Percentiles rank a stretch among this genome's conserved stretches.
Conservation (phyloP, 2,888 invertebrate genomes). For the Lottia gigantea region DNA sequence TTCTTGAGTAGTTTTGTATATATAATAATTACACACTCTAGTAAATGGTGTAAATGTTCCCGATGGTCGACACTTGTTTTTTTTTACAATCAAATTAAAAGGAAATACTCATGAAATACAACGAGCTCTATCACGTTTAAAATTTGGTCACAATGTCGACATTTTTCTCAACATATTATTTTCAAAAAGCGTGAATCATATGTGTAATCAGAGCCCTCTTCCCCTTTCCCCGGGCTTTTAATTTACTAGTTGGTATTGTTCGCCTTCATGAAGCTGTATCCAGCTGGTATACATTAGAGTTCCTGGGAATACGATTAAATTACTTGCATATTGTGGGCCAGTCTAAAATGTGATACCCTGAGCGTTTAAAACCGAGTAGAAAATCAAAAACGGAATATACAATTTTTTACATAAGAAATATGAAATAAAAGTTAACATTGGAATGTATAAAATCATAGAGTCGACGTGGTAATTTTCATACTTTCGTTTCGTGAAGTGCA, state of each 20-base stretch:
- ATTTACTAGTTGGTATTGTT: constrained; percentile 22
- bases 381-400: neutral
- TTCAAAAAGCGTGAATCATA: constrained; percentile 15
- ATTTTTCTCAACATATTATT: constrained; percentile 17
- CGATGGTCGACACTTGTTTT: constrained; percentile 7
- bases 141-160: constrained; percentile 10
- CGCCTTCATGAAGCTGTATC: constrained; percentile 9
- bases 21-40: constrained; percentile 23
- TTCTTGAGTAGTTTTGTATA: constrained; percentile 23
- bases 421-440: neutral
- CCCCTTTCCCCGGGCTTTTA: constrained; percentile 22
- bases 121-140: neutral
- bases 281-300: constrained; percentile 22
- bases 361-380: constrained; percentile 1
- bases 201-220: constrained; percentile 19
- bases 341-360: constrained; percentile 1
- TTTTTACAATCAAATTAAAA: neutral
- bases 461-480: neutral
- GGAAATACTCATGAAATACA: neutral
- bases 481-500: neutral
- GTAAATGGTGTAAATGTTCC: constrained; percentile 18
- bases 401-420: neutral
- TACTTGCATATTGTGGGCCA: constrained; percentile 22
- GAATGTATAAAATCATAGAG: neutral
- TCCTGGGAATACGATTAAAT: constrained; percentile 24